Evolutionary conservation across 2,797 vertebrate species (phyloP).

Genomic region (Chanos chanos): DNA sequence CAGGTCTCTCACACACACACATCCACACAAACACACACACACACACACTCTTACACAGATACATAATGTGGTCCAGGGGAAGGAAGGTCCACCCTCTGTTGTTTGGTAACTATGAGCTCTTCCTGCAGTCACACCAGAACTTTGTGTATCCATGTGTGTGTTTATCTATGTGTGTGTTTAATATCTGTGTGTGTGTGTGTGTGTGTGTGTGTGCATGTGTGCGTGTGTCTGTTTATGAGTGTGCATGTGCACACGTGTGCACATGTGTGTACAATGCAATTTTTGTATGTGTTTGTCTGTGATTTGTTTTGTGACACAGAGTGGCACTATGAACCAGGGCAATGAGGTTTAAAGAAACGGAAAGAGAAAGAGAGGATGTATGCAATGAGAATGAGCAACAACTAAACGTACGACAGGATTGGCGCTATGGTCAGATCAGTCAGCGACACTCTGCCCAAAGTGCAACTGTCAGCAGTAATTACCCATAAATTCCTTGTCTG

Average conservation of each 20-base stretch:
- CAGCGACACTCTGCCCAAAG: conserved; percentile 41
- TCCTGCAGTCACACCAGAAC: conserved; percentile 54
- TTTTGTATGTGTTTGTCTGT: background rate
- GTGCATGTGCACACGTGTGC: too few relatives aligned
- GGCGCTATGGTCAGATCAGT: background rate
- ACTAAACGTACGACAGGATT: background rate
- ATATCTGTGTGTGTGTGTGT: conserved; percentile 8
- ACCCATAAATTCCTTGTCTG: conserved; percentile 54
- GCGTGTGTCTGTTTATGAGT: background rate
- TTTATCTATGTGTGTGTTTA: too few relatives aligned
- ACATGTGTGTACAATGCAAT: background rate
- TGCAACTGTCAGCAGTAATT: conserved; percentile 57
- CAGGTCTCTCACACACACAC: background rate
- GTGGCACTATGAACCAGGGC: too few relatives aligned
- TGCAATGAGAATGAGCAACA: background rate
- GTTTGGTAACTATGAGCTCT: conserved; percentile 59
- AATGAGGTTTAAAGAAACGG: too few relatives aligned
- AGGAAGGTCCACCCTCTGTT: conserved; percentile 72
- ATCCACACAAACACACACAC: conserved; percentile 17
- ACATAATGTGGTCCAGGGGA: conserved; percentile 56
- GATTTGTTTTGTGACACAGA: background rate
- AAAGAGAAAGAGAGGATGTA: too few relatives aligned
- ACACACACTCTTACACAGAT: conserved; percentile 48
- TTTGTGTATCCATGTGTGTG: conserved; percentile 11
- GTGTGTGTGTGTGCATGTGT: background rate